Evolutionary conservation across 2,113 vertebrate genomes (phyloP).

Genomic region (Nettapus auritus): DNA sequence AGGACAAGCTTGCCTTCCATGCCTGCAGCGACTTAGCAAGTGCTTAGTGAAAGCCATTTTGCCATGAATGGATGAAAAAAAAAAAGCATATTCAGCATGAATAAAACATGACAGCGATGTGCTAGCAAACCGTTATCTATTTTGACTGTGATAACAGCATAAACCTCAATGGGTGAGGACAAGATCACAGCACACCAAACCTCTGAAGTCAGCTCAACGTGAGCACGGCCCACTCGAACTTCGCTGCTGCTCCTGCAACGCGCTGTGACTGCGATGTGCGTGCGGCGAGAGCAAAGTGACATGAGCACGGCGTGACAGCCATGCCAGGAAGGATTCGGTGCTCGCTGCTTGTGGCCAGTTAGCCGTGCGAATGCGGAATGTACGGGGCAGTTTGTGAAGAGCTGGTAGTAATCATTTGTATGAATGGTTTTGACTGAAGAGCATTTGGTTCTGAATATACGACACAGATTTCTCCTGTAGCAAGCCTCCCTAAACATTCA

Average conservation of each 20-base stretch:
- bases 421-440: background rate
- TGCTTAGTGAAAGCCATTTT: constrained; percentile 33
- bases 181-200: constrained; percentile 41
- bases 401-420: background rate
- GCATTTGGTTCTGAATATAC: background rate
- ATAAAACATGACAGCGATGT: constrained; percentile 66
- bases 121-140: constrained; percentile 51
- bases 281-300: background rate
- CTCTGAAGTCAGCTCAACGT: constrained; percentile 57
- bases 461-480: background rate
- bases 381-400: constrained; percentile 22
- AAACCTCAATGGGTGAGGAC: constrained; percentile 56
- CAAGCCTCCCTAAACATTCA: background rate
- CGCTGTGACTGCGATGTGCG: constrained; percentile 44
- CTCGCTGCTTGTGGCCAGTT: background rate
- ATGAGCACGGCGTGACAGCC: background rate
- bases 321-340: constrained; percentile 36
- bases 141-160: constrained; percentile 60
- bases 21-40: constrained; percentile 48
- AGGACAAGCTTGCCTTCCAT: background rate
- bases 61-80: background rate
- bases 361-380: constrained; percentile 18
- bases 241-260: background rate
- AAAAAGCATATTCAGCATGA: constrained; percentile 45
- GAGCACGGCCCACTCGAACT: background rate